A percentile compares a stretch with the other conserved stretches of the same genome.
Conservation (phyloP, 2,797 vertebrate species). For the Sebastolobus altivelis region DNA sequence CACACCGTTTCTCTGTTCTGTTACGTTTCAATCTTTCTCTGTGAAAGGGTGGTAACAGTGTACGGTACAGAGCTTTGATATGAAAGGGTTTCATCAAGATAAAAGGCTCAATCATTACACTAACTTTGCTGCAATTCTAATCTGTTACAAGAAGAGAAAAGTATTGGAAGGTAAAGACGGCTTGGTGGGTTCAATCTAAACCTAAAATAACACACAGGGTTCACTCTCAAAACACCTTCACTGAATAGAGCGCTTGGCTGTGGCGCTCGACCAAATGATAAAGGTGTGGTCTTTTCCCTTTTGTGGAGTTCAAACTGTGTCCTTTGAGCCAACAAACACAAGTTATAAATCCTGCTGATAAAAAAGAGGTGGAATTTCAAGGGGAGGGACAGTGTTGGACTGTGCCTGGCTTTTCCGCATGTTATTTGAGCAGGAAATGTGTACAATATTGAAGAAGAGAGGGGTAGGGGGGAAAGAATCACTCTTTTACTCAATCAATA, state of each 20-base stretch:
- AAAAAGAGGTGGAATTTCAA: constrained; percentile 65
- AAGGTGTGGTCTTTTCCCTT: constrained; percentile 71
- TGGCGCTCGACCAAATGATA: constrained; percentile 14
- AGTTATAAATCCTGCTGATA: constrained; percentile 75
- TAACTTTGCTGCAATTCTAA: background rate
- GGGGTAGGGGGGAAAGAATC: background rate
- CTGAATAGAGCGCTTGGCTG: background rate
- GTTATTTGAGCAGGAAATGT: constrained; percentile 39
- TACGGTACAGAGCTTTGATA: constrained; percentile 1
- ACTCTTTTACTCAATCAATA: background rate
- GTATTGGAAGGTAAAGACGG: background rate
- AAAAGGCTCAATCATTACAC: background rate
- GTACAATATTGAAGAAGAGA: constrained; percentile 11
- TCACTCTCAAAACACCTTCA: background rate
- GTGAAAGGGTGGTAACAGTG: constrained; percentile 12
- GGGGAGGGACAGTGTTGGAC: constrained; percentile 24
- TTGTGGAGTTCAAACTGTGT: constrained; percentile 48
- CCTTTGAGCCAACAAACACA: constrained; percentile 66
- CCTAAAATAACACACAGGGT: background rate
- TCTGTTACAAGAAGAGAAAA: background rate
- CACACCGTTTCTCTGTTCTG: constrained; percentile 40
- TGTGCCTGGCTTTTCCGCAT: constrained; percentile 14
- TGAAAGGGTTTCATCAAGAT: constrained; percentile 1
- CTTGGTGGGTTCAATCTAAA: background rate
- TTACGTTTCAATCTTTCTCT: constrained; percentile 40